Conservation (phyloP, 2,113 vertebrate genomes). For the Phylloscopus trochiloides region DNA sequence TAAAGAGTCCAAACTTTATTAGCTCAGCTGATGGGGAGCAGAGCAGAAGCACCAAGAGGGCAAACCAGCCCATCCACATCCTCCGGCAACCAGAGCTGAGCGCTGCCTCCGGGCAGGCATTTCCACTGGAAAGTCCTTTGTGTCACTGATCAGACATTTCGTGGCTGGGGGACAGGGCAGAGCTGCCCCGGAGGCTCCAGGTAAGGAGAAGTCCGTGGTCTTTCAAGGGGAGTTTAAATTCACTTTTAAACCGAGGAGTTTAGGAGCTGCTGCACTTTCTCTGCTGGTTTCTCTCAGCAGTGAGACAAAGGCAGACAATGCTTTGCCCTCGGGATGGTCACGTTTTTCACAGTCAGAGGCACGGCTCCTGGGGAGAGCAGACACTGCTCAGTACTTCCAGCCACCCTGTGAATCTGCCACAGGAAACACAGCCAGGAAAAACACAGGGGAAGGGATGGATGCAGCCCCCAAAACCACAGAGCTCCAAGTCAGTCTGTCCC, state of each 20-base stretch:
- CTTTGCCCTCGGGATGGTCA: background rate
- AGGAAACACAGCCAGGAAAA: background rate
- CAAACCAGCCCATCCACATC: background rate
- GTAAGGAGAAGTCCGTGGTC: background rate
- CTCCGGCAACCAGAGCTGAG: rapidly evolving
- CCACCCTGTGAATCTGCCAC: background rate
- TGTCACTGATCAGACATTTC: background rate
- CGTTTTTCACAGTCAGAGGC: background rate
- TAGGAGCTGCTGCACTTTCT: background rate
- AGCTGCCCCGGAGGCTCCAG: background rate
- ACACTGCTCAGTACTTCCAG: background rate
- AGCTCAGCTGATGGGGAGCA: background rate
- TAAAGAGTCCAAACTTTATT: background rate
- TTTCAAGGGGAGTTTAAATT: background rate
- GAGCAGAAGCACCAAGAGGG: background rate
- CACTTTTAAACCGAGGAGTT: background rate
- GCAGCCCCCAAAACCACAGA: rapidly evolving
- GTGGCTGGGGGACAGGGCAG: rapidly evolving
- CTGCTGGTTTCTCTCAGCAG: background rate
- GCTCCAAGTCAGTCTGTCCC: background rate
- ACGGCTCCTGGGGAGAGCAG: background rate
- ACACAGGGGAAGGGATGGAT: background rate
- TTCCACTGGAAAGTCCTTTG: background rate
- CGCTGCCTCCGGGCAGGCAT: background rate
- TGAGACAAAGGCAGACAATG: background rate